These are phyloP conservation scores for Antheraea yamamai DNA, from an alignment of 2,888 invertebrate genomes.

Conservation along the genomic window DNA sequence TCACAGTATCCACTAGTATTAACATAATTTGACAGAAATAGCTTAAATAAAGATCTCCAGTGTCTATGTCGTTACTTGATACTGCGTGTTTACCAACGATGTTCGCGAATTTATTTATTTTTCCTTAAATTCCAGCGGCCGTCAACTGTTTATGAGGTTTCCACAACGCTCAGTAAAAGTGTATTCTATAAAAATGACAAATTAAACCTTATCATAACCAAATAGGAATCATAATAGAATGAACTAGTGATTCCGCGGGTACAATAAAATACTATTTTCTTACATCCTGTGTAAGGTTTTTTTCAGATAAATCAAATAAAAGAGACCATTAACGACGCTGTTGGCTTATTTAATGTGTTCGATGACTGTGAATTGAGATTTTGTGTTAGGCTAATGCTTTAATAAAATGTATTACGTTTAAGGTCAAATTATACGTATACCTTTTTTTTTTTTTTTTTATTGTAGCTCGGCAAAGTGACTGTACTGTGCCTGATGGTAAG, in stretches of 20 bases:
- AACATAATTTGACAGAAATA: background rate
- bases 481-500: too few species aligned
- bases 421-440: background rate
- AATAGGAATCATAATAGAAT: constrained; percentile 12
- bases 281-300: constrained; percentile 19
- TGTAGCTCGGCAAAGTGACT: too few species aligned
- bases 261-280: constrained; percentile 25
- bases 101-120: constrained; percentile 17
- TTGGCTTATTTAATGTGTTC: constrained; percentile 21
- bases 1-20: too few species aligned
- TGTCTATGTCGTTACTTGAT: background rate
- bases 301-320: constrained; percentile 25
- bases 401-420: background rate
- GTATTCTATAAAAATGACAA: background rate
- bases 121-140: constrained; percentile 19
- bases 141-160: constrained; percentile 23
- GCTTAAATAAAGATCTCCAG: background rate
- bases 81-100: background rate
- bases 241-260: constrained; percentile 1
- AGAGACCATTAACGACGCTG: constrained; percentile 23
- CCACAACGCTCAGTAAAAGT: constrained; percentile 13
- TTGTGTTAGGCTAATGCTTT: background rate
- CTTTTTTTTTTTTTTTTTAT: too few species aligned
- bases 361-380: constrained; percentile 10
- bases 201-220: background rate